phyloP scores from a whole-genome alignment of 92 coral and sea anemone species.

The Actinostola sp. region DNA sequence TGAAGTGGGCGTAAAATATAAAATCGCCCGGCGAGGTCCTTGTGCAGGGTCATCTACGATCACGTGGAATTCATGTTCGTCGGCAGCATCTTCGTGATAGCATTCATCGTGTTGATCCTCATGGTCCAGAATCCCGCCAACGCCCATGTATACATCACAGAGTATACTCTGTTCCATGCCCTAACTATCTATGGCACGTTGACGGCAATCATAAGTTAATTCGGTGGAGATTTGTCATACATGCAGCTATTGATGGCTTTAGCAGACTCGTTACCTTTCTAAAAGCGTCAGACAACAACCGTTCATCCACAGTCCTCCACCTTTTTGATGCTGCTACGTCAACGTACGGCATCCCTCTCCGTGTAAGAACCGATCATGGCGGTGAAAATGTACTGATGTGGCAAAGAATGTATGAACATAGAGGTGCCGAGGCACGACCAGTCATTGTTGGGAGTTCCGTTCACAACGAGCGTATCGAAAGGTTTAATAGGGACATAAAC shows the following conservation, averaged over 20 bases:
- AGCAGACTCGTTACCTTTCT: conserved; percentile 47
- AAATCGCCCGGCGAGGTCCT: too few relatives aligned
- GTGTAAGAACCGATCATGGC: conserved; percentile 59
- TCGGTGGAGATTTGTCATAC: conserved; percentile 54
- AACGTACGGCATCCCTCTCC: conserved; percentile 58
- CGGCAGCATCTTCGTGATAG: too few relatives aligned
- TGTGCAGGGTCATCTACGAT: too few relatives aligned
- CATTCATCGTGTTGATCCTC: too few relatives aligned
- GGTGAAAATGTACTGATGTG: conserved; percentile 59
- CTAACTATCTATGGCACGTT: conserved; percentile 59
- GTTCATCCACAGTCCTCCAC: conserved; percentile 42
- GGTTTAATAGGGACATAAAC: conserved; percentile 49
- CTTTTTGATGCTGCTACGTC: conserved; percentile 39
- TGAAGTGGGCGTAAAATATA: too few relatives aligned
- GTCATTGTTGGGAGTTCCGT: conserved; percentile 62
- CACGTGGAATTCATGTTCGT: too few relatives aligned
- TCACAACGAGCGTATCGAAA: conserved; percentile 63
- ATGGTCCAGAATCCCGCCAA: too few relatives aligned
- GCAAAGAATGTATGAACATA: conserved; percentile 31
- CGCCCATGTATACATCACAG: conserved; percentile 37
- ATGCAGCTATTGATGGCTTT: conserved; percentile 61
- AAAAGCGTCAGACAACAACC: conserved; percentile 35
- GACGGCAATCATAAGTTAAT: conserved; percentile 62
- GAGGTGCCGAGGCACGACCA: conserved; percentile 37
- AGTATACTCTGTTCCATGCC: conserved; percentile 64